Evolutionary conservation across 1,140 invertebrate genomes (phyloP).

Genomic region (Apis dorsata): DNA sequence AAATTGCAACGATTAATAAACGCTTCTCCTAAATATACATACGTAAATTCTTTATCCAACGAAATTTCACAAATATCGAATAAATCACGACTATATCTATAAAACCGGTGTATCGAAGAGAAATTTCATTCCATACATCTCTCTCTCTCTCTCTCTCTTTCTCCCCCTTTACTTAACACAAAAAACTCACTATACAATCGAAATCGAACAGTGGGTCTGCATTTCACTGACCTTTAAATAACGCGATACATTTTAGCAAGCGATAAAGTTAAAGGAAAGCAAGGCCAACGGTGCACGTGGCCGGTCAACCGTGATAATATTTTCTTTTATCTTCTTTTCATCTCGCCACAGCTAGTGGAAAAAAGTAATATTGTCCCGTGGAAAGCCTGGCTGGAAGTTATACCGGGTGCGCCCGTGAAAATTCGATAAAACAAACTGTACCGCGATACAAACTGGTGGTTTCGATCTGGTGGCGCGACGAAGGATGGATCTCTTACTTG

Average conservation of each 20-base stretch:
- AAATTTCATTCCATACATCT: no score
- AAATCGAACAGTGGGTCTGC: not conserved
- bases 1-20: no score
- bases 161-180: not conserved
- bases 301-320: conserved; percentile 31
- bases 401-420: conserved; percentile 42
- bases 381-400: conserved; percentile 47
- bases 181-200: not conserved
- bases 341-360: conserved; percentile 32
- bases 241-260: not conserved
- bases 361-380: conserved; percentile 54
- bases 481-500: conserved; percentile 48
- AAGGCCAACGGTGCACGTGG: not conserved
- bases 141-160: no score
- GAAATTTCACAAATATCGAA: no score
- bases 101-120: no score
- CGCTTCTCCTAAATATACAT: no score
- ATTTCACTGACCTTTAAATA: not conserved
- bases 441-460: conserved; percentile 43
- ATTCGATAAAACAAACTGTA: conserved; percentile 64
- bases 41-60: no score
- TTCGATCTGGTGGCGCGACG: not conserved
- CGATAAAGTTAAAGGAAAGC: conserved; percentile 16
- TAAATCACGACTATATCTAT: no score
- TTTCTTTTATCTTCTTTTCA: conserved; percentile 44